These are phyloP conservation scores for Podarcis cretensis DNA, from an alignment of 2,113 vertebrate species.

Conservation along the genomic window DNA sequence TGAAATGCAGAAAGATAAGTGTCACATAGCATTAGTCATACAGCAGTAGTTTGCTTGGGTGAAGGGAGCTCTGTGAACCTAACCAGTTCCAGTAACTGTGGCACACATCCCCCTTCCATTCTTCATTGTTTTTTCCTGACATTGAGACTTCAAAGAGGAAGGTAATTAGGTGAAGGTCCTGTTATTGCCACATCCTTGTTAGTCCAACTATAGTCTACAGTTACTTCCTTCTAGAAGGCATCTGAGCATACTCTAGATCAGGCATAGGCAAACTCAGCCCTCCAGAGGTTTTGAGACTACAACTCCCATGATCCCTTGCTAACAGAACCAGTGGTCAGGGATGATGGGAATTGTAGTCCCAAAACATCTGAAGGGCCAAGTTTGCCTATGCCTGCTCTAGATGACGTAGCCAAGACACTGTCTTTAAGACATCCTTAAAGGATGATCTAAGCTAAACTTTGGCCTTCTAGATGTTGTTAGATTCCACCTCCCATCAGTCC, in stretches of 20 bases:
- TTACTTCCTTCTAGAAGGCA: background rate
- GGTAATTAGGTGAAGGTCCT: background rate
- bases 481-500: no score
- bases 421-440: background rate
- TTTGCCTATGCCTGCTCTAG: no score
- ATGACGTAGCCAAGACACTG: background rate
- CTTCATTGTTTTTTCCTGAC: background rate
- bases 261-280: no score
- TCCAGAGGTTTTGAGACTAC: no score
- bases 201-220: background rate
- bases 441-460: background rate
- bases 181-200: background rate
- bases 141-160: background rate
- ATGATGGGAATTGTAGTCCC: no score
- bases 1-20: background rate
- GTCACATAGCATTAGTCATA: background rate
- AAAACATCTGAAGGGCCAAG: no score
- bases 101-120: background rate
- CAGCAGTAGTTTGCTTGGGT: constrained; percentile 21
- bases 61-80: background rate
- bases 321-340: no score
- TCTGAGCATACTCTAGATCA: background rate
- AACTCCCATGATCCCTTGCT: no score
- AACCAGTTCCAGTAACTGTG: background rate
- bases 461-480: no score